A percentile compares a stretch with the other conserved stretches of the same genome.
Conservation (phyloP, 1,140 invertebrate species). For the Drosophila murphyi region DNA sequence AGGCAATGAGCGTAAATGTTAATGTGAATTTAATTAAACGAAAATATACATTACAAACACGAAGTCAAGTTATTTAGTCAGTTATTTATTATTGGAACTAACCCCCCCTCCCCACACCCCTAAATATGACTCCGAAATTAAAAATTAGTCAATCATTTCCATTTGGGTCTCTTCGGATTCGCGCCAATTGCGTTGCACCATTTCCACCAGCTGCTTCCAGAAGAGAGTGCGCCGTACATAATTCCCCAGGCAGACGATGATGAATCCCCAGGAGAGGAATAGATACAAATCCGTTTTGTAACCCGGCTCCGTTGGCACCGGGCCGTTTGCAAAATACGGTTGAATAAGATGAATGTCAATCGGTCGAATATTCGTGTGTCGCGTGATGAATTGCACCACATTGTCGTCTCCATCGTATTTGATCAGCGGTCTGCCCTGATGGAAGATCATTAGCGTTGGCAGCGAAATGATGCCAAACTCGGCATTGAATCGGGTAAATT, state of each 20-base stretch:
- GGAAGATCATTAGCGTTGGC: constrained; percentile 95
- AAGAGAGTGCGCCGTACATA: constrained; percentile 91
- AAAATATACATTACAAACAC: constrained; percentile 68
- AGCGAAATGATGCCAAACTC: constrained; percentile 97
- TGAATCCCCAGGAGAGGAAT: constrained; percentile 93
- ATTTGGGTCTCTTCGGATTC: constrained; percentile 94
- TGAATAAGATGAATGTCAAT: constrained; percentile 73
- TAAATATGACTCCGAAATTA: no score
- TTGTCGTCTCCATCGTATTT: constrained; percentile 87
- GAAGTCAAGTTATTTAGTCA: no score
- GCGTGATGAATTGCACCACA: constrained; percentile 91
- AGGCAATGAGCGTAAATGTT: constrained; percentile 74
- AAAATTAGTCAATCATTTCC: constrained; percentile 84
- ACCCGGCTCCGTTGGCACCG: constrained; percentile 73
- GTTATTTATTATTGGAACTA: no score
- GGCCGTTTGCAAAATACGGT: constrained; percentile 20
- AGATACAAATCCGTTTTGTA: constrained; percentile 91
- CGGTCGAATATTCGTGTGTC: constrained; percentile 90
- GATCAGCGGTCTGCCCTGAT: constrained; percentile 91
- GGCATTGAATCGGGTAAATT: constrained; percentile 94
- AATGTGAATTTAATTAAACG: constrained; percentile 80
- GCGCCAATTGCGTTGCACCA: constrained; percentile 94
- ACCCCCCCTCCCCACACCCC: no score
- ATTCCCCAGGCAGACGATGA: constrained; percentile 90
- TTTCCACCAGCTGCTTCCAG: constrained; percentile 93